phyloP scores from a whole-genome alignment of 2,888 invertebrate species.

The Quadriops clusia region DNA sequence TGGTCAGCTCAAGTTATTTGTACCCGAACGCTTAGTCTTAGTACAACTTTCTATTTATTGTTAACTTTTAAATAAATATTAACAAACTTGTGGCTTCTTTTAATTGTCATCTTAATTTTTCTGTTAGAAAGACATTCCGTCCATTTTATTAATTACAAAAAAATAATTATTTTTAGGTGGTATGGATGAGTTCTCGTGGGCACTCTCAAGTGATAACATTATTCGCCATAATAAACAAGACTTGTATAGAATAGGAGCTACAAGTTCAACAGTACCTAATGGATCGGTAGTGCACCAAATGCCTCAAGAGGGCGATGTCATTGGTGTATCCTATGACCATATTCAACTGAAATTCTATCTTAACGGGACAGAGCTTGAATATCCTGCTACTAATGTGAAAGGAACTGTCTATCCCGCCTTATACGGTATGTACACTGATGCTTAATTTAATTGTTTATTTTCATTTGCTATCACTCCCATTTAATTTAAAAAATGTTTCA shows the following conservation, averaged over 20 bases:
- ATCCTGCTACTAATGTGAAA: slow-evolving; percentile 76
- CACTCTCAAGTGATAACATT: slow-evolving; percentile 79
- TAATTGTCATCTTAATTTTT: too few species aligned
- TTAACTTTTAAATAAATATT: too few species aligned
- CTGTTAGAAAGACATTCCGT: too few species aligned
- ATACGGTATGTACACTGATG: slow-evolving; percentile 66
- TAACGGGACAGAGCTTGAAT: slow-evolving; percentile 80
- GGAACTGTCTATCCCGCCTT: slow-evolving; percentile 86
- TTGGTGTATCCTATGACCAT: slow-evolving; percentile 93
- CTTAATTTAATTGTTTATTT: too few species aligned
- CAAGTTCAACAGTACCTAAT: slow-evolving; percentile 25
- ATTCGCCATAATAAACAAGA: slow-evolving; percentile 76
- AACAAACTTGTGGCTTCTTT: too few species aligned
- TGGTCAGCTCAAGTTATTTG: too few species aligned
- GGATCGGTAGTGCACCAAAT: slow-evolving; percentile 37
- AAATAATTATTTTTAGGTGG: slow-evolving; percentile 50
- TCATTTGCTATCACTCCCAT: background rate
- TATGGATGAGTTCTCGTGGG: slow-evolving; percentile 84
- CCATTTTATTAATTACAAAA: slow-evolving; percentile 3
- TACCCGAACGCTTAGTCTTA: too few species aligned
- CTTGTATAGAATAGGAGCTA: slow-evolving; percentile 46
- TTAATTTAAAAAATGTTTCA: slow-evolving; percentile 38
- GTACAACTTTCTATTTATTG: too few species aligned
- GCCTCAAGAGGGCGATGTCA: slow-evolving; percentile 85
- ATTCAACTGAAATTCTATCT: slow-evolving; percentile 89